Conservation (phyloP, 2,797 vertebrate genomes). For the Cheracebus regulus region DNA sequence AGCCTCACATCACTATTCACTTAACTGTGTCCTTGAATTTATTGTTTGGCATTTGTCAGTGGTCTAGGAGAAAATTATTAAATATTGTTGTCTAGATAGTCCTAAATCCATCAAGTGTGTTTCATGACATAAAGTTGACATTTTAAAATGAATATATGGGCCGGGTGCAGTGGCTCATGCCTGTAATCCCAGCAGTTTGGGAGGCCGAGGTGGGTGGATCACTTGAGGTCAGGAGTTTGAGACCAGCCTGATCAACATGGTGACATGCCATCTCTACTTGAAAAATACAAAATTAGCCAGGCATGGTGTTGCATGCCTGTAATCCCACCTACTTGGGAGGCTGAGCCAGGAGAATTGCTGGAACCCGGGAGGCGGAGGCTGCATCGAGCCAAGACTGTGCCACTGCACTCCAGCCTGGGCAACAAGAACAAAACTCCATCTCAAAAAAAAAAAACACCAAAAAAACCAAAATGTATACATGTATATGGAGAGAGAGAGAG, state of each 20-base stretch:
- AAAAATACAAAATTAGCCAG: not conserved
- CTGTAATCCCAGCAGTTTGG: not conserved
- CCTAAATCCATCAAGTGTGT: not conserved
- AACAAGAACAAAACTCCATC: not conserved
- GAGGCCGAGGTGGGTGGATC: not conserved
- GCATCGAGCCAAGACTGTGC: not conserved
- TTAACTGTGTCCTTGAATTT: not conserved
- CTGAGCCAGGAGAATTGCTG: not conserved
- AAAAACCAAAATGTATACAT: no score
- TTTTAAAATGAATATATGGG: not conserved
- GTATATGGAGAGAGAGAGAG: no score
- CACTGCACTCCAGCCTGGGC: not conserved
- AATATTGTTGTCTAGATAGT: not conserved
- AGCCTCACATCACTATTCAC: not conserved
- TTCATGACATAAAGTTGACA: not conserved
- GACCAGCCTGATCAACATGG: not conserved
- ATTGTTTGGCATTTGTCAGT: not conserved
- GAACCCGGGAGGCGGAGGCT: not conserved
- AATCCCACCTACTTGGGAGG: not conserved
- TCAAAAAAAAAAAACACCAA: not conserved
- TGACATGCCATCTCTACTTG: not conserved
- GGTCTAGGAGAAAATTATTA: not conserved
- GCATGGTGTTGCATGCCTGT: not conserved
- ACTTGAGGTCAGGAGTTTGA: not conserved
- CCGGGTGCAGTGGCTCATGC: not conserved